A percentile compares a stretch with the other conserved stretches of the same genome.
Conservation (phyloP, 1,140 invertebrate species). For the Chionoecetes opilio region DNA sequence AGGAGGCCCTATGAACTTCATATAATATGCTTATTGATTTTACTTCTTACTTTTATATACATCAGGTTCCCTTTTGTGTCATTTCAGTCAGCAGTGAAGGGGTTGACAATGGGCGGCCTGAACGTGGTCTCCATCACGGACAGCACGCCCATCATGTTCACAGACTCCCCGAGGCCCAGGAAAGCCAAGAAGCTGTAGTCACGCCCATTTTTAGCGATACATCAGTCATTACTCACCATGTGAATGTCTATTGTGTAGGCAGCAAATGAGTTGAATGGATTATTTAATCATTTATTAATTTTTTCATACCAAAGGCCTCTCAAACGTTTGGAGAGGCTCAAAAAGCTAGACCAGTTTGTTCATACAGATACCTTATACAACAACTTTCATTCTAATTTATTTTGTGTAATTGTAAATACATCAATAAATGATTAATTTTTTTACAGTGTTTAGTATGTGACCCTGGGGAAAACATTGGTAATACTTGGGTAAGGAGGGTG, state of each 20-base stretch:
- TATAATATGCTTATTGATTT: too few species aligned
- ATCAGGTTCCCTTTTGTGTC: slow-evolving; percentile 57
- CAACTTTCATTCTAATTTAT: slow-evolving; percentile 49
- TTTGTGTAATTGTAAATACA: background rate
- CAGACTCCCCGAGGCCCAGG: slow-evolving; percentile 88
- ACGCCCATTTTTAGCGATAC: background rate
- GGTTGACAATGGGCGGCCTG: slow-evolving; percentile 94
- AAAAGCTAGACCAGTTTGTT: too few species aligned
- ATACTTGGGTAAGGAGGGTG: too few species aligned
- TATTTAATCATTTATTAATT: background rate
- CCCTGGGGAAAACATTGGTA: too few species aligned
- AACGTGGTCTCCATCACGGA: slow-evolving; percentile 96
- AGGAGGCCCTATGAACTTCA: too few species aligned
- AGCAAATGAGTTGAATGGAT: too few species aligned
- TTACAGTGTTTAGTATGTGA: background rate
- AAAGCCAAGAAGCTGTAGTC: slow-evolving; percentile 90
- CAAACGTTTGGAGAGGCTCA: too few species aligned
- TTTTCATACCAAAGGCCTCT: too few species aligned
- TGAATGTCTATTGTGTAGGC: too few species aligned
- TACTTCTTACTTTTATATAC: slow-evolving; percentile 34
- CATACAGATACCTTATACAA: too few species aligned
- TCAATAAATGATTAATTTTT: slow-evolving; percentile 41
- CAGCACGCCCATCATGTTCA: slow-evolving; percentile 91
- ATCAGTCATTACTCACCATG: background rate
- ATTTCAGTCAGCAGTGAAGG: slow-evolving; percentile 94